Evolutionary conservation across 2,888 invertebrate genomes (phyloP).

Genomic region (Erannis defoliaria): DNA sequence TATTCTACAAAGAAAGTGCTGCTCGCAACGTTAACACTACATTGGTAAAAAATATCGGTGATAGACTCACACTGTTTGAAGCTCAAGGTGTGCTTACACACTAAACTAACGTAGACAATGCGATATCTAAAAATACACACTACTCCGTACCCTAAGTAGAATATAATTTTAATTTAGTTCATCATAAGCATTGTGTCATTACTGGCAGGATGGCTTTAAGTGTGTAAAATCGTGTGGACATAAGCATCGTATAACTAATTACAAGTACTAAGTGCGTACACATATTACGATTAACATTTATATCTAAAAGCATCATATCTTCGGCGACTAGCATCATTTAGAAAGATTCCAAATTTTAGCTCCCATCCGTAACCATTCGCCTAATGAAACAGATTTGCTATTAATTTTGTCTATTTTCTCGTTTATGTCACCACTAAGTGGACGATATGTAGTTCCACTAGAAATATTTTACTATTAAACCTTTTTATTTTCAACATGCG

Average conservation of each 20-base stretch:
- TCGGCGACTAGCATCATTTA: constrained; percentile 80
- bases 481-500: constrained; percentile 78
- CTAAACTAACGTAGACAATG: constrained; percentile 85
- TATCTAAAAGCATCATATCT: constrained; percentile 80
- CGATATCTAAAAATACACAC: constrained; percentile 86
- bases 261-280: constrained; percentile 77
- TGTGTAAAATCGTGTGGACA: constrained; percentile 84
- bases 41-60: constrained; percentile 80
- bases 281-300: constrained; percentile 76
- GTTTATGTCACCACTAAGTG: constrained; percentile 76
- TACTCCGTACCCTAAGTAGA: constrained; percentile 83
- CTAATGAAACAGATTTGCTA: constrained; percentile 44
- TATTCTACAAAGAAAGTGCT: constrained; percentile 70
- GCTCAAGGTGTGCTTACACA: constrained; percentile 83
- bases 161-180: constrained; percentile 74
- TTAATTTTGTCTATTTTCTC: constrained; percentile 64
- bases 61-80: constrained; percentile 78
- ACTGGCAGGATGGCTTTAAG: constrained; percentile 84
- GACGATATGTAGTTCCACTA: constrained; percentile 79
- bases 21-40: constrained; percentile 70
- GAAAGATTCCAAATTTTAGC: constrained; percentile 84
- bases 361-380: constrained; percentile 43
- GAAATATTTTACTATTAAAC: constrained; percentile 83
- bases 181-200: constrained; percentile 85
- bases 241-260: constrained; percentile 82